phyloP scores from a whole-genome alignment of 2,113 vertebrate species.

The Takifugu flavidus region DNA sequence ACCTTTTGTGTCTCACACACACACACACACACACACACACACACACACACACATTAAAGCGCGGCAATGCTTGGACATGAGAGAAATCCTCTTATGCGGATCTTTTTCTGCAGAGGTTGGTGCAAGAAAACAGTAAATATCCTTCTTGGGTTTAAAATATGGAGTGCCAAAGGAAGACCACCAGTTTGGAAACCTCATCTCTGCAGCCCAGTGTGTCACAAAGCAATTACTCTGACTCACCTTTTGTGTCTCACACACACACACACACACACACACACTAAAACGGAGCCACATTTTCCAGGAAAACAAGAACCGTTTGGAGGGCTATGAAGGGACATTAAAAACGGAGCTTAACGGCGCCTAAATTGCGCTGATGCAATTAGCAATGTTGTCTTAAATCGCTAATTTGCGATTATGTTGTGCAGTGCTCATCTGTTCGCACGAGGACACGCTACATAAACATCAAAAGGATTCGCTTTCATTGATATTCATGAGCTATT shows the following conservation, averaged over 20 bases:
- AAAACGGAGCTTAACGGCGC: constrained; percentile 18
- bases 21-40: background rate
- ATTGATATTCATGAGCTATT: constrained; percentile 76
- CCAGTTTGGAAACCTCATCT: constrained; percentile 56
- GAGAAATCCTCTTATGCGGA: too few species aligned
- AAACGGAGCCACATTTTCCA: background rate
- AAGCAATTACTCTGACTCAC: constrained; percentile 55
- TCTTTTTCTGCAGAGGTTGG: too few species aligned
- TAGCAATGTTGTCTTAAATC: constrained; percentile 55
- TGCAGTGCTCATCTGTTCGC: constrained; percentile 54
- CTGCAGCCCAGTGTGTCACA: constrained; percentile 51
- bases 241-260: constrained; percentile 32
- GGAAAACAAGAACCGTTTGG: background rate
- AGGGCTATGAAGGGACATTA: constrained; percentile 13
- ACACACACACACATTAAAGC: too few species aligned
- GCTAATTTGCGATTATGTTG: constrained; percentile 62
- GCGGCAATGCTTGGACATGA: too few species aligned
- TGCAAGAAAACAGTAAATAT: constrained; percentile 26
- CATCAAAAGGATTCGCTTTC: constrained; percentile 72
- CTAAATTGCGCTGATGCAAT: constrained; percentile 49
- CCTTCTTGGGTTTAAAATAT: constrained; percentile 39
- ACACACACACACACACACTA: constrained; percentile 9
- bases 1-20: constrained; percentile 33
- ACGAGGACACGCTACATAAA: constrained; percentile 65
- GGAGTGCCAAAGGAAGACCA: constrained; percentile 50